These are phyloP conservation scores for Leucozona laternaria DNA, from an alignment of 2,888 invertebrate species.

Conservation along the genomic window DNA sequence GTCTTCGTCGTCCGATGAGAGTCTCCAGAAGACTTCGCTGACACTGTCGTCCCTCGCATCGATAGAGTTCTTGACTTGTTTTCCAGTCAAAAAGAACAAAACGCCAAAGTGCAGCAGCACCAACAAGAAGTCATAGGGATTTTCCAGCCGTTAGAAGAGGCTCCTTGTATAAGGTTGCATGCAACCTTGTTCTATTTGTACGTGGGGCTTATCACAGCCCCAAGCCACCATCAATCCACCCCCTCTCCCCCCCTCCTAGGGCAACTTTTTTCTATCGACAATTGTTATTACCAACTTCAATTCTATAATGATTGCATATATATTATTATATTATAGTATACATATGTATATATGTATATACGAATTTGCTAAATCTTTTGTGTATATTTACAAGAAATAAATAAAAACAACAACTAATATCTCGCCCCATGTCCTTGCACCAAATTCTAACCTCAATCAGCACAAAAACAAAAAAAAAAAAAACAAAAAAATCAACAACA, in stretches of 20 bases:
- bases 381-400: conserved; percentile 63
- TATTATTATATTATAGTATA: conserved; percentile 13
- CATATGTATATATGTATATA: conserved; percentile 2
- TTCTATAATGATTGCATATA: conserved; percentile 36
- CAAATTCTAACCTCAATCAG: conserved; percentile 71
- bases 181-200: conserved; percentile 73
- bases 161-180: conserved; percentile 59
- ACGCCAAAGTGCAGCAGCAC: conserved; percentile 78
- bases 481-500: conserved; percentile 28
- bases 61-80: conserved; percentile 82
- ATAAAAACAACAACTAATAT: conserved; percentile 13
- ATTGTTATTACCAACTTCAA: conserved; percentile 60
- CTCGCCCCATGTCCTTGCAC: conserved; percentile 67
- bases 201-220: conserved; percentile 10
- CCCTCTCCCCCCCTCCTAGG: neutral
- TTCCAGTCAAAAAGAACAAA: conserved; percentile 82
- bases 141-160: conserved; percentile 35
- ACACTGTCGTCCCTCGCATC: conserved; percentile 78
- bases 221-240: conserved; percentile 9
- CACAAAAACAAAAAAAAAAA: conserved; percentile 37
- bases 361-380: conserved; percentile 62
- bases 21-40: conserved; percentile 80
- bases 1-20: conserved; percentile 81
- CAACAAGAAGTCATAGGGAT: conserved; percentile 70
- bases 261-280: conserved; percentile 48